A percentile compares a stretch with the other conserved stretches of the same genome.
These are phyloP conservation scores for Leptobrachium ailaonicum DNA, from an alignment of 2,113 vertebrate genomes.

Conservation along the genomic window DNA sequence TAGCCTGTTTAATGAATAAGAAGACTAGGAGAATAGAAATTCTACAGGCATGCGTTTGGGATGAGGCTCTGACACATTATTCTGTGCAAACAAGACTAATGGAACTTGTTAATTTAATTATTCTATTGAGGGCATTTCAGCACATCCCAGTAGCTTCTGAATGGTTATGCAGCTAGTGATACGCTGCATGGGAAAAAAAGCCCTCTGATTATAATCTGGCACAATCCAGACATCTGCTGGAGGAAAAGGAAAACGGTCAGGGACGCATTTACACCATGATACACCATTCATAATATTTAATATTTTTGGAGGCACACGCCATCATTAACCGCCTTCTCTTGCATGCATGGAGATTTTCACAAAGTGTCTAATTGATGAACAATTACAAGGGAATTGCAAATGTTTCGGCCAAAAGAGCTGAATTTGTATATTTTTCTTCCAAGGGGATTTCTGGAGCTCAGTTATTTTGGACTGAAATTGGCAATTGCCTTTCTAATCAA, in stretches of 20 bases:
- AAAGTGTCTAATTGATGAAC: too few species aligned
- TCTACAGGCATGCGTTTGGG: neutral
- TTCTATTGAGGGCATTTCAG: slow-evolving; percentile 13
- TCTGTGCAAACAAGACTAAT: slow-evolving; percentile 5
- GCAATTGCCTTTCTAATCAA: too few species aligned
- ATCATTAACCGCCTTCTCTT: too few species aligned
- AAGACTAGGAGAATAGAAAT: neutral
- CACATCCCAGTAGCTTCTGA: neutral
- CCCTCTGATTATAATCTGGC: neutral
- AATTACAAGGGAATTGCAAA: too few species aligned
- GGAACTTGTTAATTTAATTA: slow-evolving; percentile 17
- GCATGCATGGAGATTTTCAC: too few species aligned
- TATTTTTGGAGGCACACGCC: too few species aligned
- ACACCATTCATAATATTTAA: too few species aligned
- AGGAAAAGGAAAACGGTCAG: neutral
- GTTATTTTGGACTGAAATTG: too few species aligned
- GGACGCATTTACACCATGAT: neutral
- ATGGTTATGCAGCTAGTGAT: neutral
- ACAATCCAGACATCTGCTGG: slow-evolving; percentile 6
- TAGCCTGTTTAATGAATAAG: too few species aligned
- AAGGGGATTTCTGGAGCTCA: too few species aligned
- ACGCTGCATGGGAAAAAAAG: neutral
- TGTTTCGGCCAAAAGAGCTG: too few species aligned
- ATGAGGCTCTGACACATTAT: neutral
- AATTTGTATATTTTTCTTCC: too few species aligned